phyloP scores from a whole-genome alignment of 35 echinoderm and acorn worm genomes.

The Holothuria glaberrima region DNA sequence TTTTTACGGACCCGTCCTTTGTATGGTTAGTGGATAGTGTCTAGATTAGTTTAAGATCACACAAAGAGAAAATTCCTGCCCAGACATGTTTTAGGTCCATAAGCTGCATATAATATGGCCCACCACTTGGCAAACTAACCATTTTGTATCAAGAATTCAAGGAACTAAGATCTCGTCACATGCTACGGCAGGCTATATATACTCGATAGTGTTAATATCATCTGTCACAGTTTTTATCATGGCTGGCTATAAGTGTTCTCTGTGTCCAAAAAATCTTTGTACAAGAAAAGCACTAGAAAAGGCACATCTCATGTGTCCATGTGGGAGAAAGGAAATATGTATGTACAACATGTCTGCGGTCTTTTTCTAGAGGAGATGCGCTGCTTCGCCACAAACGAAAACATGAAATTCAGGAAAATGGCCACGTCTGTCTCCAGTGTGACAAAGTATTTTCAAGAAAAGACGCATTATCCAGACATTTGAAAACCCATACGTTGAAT shows the following conservation, averaged over 20 bases:
- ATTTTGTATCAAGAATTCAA: background rate
- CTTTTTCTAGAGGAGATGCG: background rate
- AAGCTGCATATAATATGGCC: conserved; percentile 9
- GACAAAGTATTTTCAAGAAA: background rate
- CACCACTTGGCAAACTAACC: conserved; percentile 16
- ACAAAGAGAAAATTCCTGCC: conserved; percentile 13
- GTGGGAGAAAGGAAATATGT: conserved; percentile 6
- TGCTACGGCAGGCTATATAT: background rate
- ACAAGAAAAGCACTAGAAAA: background rate
- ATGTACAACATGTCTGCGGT: background rate
- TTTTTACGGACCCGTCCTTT: background rate
- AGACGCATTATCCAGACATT: background rate
- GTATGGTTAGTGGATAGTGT: background rate
- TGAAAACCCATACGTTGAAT: background rate
- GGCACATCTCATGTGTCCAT: background rate
- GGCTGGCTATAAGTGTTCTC: background rate
- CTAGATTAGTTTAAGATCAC: background rate
- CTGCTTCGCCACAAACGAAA: background rate
- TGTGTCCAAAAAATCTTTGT: background rate
- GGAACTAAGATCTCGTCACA: background rate
- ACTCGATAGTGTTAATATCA: background rate
- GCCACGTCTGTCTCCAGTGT: background rate
- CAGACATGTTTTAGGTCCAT: conserved; percentile 25
- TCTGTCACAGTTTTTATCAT: background rate
- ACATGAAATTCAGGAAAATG: background rate